Conservation (phyloP, 2,113 vertebrate genomes). For the Prinia subflava region DNA sequence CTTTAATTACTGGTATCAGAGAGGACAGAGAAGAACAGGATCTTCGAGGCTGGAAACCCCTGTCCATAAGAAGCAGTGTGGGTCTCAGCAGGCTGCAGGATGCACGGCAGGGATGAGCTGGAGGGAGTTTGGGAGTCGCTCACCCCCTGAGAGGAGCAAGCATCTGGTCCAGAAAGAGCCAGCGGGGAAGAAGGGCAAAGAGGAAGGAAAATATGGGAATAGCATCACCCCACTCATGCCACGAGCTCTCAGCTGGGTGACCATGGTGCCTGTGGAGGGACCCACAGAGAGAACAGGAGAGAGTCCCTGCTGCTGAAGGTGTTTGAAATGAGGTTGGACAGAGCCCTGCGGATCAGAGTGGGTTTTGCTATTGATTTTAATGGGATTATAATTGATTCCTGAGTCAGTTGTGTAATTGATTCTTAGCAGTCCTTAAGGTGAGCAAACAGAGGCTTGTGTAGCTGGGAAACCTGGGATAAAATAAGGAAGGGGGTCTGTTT, state of each 20-base stretch:
- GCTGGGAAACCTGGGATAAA: neutral
- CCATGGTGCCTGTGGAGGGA: neutral
- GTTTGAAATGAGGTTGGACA: neutral
- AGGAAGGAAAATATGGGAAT: neutral
- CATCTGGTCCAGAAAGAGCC: neutral
- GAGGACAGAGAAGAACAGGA: neutral
- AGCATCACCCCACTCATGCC: neutral
- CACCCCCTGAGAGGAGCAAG: fast-evolving
- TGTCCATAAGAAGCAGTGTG: neutral
- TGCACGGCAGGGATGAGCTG: neutral
- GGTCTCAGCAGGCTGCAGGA: neutral
- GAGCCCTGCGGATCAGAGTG: neutral
- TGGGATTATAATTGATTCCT: neutral
- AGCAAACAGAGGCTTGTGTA: neutral
- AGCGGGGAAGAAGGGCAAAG: neutral
- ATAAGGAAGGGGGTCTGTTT: neutral
- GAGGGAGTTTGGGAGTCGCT: neutral
- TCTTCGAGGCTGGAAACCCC: neutral
- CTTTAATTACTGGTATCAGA: neutral
- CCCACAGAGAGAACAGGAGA: neutral
- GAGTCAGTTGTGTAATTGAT: neutral
- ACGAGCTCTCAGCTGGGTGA: neutral
- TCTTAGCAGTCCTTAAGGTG: neutral
- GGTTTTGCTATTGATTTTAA: neutral
- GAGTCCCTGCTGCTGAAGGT: neutral